A percentile compares a stretch with the other conserved stretches of the same genome.
phyloP scores from a whole-genome alignment of 2,888 invertebrate species.

The Corbicula japonica region DNA sequence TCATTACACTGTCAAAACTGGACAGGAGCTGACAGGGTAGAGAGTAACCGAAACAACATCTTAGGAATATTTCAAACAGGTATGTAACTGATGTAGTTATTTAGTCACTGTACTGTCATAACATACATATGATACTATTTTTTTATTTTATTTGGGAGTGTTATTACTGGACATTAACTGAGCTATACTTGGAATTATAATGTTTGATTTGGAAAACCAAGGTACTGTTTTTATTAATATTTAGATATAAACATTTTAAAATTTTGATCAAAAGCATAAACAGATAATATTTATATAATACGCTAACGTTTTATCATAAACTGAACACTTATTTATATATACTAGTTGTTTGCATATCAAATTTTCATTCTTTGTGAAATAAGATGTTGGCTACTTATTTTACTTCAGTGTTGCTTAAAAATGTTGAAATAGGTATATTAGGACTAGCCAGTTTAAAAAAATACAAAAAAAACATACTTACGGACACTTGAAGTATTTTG shows the following conservation, averaged over 20 bases:
- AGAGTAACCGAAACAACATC: not conserved
- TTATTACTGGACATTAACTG: not conserved
- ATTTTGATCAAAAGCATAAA: not conserved
- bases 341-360: not conserved
- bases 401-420: no score
- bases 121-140: not conserved
- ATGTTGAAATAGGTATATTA: no score
- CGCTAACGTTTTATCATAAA: not conserved
- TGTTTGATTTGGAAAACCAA: conserved; percentile 11
- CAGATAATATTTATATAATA: no score
- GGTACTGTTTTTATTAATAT: conserved; percentile 1
- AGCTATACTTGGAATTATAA: not conserved
- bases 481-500: no score
- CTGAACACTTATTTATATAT: not conserved
- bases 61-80: conserved; percentile 18
- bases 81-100: conserved; percentile 16
- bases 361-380: not conserved
- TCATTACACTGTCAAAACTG: conserved; percentile 58
- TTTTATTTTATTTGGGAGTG: not conserved
- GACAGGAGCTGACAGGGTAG: conserved; percentile 56
- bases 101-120: not conserved
- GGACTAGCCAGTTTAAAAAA: no score
- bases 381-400: not conserved
- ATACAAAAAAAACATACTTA: no score
- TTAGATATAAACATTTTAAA: not conserved